Base-by-base conservation (phyloP, 2,797 vertebrate species). In the Percopsis omiscomaycus region DNA sequence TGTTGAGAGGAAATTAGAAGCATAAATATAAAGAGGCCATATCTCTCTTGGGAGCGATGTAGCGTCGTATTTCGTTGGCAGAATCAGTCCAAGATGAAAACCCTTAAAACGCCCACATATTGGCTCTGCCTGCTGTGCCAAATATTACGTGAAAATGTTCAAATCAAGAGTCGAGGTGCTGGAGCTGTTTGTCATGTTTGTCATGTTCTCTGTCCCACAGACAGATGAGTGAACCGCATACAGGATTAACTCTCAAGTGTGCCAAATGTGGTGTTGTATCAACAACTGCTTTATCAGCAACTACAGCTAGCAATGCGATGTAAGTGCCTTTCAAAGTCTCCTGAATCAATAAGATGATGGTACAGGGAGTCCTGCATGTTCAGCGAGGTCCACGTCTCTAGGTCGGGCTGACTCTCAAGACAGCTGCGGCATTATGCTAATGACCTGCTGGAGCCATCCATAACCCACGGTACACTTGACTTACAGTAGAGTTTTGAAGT, bases 211-310 rank as follows among this genome's bases (percentile, higher is more conserved):
- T 95, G 94, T 95, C 94, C 95, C 83, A 91, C 96, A 99, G 98
- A 96, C 98, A 98, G 94, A 99, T 99, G 97, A 98, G 95, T 91
- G 97, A 99, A 93, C 98, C 98, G 87, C 97, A 99, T 94, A 97
- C 96, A 92, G 97, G 98, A 94, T 94, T 99, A 94, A 99, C 97
- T 91, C 95, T 99, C 94, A 99, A 99, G 95, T 99, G 98, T 95
- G 97, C 98, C 94, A 99, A 99, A 94, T 99, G 98, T 92, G 98
- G 98, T 89, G 96, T 99, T 91, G 97, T 99, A 94, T 99, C 98
- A 92, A 99, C 97, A 92, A 98, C 96, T 92, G 97, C 98, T 94
- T 95, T 99, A 92, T 99, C 98, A 94, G 97, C 98, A 91, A 98
- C 98, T 91, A 99, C 98, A 89, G 97, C 98, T 86, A 99, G 98